phyloP scores from a whole-genome alignment of 2,113 vertebrate species.

The Xiphorhynchus elegans region DNA sequence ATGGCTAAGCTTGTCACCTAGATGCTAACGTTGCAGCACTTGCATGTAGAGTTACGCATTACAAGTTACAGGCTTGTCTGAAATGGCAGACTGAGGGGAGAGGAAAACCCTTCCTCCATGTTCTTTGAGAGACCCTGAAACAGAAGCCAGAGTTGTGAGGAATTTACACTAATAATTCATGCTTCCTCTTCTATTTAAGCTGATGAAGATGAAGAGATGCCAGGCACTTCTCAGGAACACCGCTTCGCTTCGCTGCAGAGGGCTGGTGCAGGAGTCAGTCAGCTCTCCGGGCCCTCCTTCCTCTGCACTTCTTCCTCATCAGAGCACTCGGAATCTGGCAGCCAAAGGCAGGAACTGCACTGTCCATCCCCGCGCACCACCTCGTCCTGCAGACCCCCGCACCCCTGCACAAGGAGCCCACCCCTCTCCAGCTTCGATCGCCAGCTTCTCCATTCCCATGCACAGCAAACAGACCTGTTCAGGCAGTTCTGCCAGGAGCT shows the following conservation, averaged over 20 bases:
- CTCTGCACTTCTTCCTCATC: constrained; percentile 58
- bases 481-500: constrained; percentile 76
- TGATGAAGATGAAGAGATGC: constrained; percentile 71
- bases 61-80: background rate
- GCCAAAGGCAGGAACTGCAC: constrained; percentile 61
- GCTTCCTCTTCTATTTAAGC: constrained; percentile 74
- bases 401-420: background rate
- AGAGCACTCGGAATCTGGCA: constrained; percentile 41
- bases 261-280: constrained; percentile 28
- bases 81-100: background rate
- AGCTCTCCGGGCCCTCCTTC: constrained; percentile 47
- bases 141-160: background rate
- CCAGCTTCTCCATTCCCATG: constrained; percentile 69
- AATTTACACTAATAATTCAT: constrained; percentile 20
- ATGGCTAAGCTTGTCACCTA: background rate
- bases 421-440: constrained; percentile 49
- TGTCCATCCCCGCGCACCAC: background rate
- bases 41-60: background rate
- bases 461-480: constrained; percentile 70
- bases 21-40: background rate
- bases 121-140: constrained; percentile 3
- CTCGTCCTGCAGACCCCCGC: constrained; percentile 45
- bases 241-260: constrained; percentile 24
- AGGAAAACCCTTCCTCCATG: background rate
- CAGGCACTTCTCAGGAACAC: constrained; percentile 66